Percentiles rank a stretch among this genome's conserved stretches.
Conservation (phyloP, 2,797 vertebrate species). For the Rhynchonycteris naso region DNA sequence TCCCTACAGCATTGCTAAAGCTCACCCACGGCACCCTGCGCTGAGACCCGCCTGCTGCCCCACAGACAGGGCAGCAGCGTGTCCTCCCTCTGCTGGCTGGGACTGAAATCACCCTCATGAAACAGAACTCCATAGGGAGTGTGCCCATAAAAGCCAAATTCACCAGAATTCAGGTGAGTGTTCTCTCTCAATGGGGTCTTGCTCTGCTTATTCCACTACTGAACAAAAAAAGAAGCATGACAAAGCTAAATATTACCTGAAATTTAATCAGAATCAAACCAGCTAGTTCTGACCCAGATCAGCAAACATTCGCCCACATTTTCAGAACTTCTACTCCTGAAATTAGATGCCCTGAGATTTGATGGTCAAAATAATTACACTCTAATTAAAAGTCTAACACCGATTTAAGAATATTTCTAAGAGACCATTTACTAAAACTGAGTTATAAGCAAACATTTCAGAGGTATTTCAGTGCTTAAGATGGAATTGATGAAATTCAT, state of each 20-base stretch:
- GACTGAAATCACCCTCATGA: background rate
- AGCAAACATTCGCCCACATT: background rate
- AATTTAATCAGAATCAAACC: background rate
- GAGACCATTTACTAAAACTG: conserved; percentile 1
- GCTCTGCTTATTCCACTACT: background rate
- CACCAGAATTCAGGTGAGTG: background rate
- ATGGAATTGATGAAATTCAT: background rate
- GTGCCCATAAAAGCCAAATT: background rate
- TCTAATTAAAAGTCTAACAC: background rate
- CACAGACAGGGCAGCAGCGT: background rate
- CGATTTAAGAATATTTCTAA: background rate
- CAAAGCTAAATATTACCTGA: background rate
- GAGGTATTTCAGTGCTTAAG: background rate
- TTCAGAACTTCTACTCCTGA: conserved; percentile 18
- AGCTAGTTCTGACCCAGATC: background rate
- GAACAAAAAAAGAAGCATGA: background rate
- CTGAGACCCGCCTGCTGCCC: background rate
- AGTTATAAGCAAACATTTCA: background rate
- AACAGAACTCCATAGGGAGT: background rate
- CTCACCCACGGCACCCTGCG: background rate
- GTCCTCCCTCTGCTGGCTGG: background rate
- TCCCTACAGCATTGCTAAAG: background rate
- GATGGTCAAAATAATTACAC: background rate
- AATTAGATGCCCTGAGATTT: background rate
- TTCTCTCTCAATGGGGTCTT: background rate